Percentiles rank a stretch among this genome's conserved stretches.
Evolutionary conservation across 2,113 vertebrate species (phyloP).

Genomic region (Probosciger aterrimus): DNA sequence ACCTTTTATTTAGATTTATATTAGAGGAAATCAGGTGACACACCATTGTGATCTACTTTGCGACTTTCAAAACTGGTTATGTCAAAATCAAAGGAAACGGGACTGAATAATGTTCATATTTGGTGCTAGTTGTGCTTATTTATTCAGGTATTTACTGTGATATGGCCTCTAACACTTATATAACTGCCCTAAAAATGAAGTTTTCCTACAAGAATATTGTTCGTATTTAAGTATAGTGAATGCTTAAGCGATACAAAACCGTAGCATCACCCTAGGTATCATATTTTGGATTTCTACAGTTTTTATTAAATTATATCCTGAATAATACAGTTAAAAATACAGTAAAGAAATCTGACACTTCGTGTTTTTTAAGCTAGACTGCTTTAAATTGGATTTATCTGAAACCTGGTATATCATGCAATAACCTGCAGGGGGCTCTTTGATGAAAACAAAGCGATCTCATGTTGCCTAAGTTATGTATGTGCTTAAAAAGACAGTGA

Average conservation of each 20-base stretch:
- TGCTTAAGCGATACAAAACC: background rate
- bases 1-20: constrained; percentile 57
- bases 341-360: background rate
- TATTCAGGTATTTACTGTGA: constrained; percentile 31
- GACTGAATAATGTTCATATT: constrained; percentile 36
- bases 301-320: background rate
- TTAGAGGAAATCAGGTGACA: constrained; percentile 19
- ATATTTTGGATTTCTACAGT: background rate
- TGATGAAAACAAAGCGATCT: background rate
- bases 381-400: background rate
- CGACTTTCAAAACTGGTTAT: constrained; percentile 36
- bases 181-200: constrained; percentile 13
- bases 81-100: constrained; percentile 65
- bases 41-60: constrained; percentile 9
- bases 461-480: background rate
- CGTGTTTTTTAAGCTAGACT: background rate
- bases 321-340: background rate
- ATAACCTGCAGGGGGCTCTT: background rate
- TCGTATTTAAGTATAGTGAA: background rate
- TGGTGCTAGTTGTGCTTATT: background rate
- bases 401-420: background rate
- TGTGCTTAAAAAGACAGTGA: background rate
- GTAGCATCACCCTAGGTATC: background rate
- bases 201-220: constrained; percentile 16
- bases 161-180: background rate